phyloP scores from a whole-genome alignment of 2,888 invertebrate genomes.

The Pristionchus maxplancki region DNA sequence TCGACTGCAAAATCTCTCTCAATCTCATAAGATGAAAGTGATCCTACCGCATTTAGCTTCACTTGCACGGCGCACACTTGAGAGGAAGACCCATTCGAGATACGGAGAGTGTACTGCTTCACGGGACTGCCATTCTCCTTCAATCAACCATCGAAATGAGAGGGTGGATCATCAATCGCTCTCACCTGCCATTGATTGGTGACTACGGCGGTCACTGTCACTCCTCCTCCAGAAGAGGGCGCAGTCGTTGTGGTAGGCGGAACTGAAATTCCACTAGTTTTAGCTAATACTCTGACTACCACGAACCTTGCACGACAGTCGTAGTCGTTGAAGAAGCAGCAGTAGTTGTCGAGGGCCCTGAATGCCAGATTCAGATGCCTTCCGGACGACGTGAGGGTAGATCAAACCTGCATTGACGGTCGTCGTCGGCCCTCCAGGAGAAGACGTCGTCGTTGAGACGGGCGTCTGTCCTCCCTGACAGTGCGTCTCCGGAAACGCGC shows the following conservation, averaged over 20 bases:
- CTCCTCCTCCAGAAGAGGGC: not conserved
- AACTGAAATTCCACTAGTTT: not conserved
- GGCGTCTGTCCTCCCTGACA: not conserved
- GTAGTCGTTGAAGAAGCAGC: not conserved
- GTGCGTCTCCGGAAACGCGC: conserved; percentile 9
- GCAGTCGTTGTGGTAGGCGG: not conserved
- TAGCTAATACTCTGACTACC: not conserved
- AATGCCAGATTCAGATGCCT: not conserved
- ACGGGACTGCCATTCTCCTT: conserved; percentile 11
- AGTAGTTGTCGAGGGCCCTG: not conserved
- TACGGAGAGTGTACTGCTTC: conserved; percentile 9
- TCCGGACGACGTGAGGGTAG: not conserved
- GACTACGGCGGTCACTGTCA: not conserved
- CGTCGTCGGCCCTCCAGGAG: not conserved
- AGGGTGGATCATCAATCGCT: too few relatives aligned
- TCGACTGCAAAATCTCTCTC: not conserved
- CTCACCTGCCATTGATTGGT: conserved; percentile 13
- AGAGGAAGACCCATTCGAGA: not conserved
- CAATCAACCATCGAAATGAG: not conserved
- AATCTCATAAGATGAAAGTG: not conserved
- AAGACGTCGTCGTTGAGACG: not conserved
- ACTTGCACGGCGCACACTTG: not conserved
- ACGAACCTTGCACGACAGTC: not conserved
- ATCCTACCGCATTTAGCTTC: not conserved
- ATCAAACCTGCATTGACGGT: not conserved